A percentile compares a stretch with the other conserved stretches of the same genome.
Evolutionary conservation across 2,797 vertebrate genomes (phyloP).

Genomic region (Amphiprion clarkii): DNA sequence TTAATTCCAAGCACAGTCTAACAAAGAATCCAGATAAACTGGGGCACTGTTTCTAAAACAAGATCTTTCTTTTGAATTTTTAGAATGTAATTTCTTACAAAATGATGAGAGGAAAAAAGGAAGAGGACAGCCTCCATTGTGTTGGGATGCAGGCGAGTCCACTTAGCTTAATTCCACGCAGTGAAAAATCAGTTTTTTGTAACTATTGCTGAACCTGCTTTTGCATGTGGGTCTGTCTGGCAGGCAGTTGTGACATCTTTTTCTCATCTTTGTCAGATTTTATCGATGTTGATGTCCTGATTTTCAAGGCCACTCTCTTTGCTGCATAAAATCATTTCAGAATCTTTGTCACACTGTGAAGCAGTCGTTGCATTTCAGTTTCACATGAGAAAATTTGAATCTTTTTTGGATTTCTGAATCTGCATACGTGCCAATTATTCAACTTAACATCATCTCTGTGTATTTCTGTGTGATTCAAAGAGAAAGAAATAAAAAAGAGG

Average conservation of each 20-base stretch:
- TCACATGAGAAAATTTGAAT: background rate
- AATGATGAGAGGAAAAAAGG: too few species aligned
- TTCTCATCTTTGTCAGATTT: background rate
- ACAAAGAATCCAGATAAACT: background rate
- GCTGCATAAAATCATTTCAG: background rate
- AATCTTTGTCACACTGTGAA: background rate
- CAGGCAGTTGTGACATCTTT: background rate
- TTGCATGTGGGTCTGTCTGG: background rate
- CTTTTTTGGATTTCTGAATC: background rate
- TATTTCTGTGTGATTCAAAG: conserved; percentile 7
- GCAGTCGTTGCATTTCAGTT: background rate
- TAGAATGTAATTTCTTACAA: background rate
- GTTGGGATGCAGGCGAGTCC: too few species aligned
- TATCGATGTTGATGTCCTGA: background rate
- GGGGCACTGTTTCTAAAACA: background rate
- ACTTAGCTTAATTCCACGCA: background rate
- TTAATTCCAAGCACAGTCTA: background rate
- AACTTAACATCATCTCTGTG: conserved; percentile 9
- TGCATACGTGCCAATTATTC: background rate
- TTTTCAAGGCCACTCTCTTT: conserved; percentile 14
- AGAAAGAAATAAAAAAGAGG: background rate
- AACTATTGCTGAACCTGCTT: background rate
- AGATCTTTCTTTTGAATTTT: background rate
- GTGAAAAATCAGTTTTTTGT: background rate
- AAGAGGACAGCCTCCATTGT: too few species aligned